Base-by-base conservation (phyloP, 2,797 vertebrate species). In the Mallotus villosus region DNA sequence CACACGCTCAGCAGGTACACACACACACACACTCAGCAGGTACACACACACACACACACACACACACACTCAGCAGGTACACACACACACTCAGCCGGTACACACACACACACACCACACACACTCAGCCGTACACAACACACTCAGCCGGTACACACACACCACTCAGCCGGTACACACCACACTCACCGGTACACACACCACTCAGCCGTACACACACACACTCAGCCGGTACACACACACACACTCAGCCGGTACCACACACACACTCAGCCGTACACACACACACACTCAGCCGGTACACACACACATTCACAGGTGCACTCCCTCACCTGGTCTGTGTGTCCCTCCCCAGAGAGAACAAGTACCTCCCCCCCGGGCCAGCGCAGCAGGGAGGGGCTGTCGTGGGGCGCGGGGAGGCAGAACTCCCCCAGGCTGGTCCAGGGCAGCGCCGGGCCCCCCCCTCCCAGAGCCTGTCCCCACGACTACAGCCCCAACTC, bases 351-450 rank as follows among this genome's bases (percentile, higher is more conserved):
- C 87, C 68, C 88, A 99, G 98, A 91, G 98, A 99, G 91, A 98
- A 94, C 90, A 99, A 98, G 85, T 99, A 98, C 93, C 94, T 98
- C 94, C 97, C 97, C 97, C 87, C 96, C 97, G 70, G 94, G 96
- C 85, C 97, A 99, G 91, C 95, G 98, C 91, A 99, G 95, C 85
- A 94, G 96, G 90, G 97, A 99, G 78, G 93, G 92, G n/a, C 86
- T 97, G 91, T 92, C 97, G 29, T 99, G 98, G 98, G 96, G 94
- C 74, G 90, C 94, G 49, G 96, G 95, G 72, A 94, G 98, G 79
- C 97, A 99, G 86, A 98, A 96, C 87, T 97, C 97, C 6, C 93
- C 97, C 59, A 94, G 97, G 80, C 90, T 97, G 87, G 90, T 94
- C 85, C 96, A 96, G 83, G 92, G 94, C 80, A 95, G 94, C 77